These are phyloP conservation scores for Porphyrio hochstetteri DNA, from an alignment of 2,113 vertebrate species.

Conservation along the genomic window DNA sequence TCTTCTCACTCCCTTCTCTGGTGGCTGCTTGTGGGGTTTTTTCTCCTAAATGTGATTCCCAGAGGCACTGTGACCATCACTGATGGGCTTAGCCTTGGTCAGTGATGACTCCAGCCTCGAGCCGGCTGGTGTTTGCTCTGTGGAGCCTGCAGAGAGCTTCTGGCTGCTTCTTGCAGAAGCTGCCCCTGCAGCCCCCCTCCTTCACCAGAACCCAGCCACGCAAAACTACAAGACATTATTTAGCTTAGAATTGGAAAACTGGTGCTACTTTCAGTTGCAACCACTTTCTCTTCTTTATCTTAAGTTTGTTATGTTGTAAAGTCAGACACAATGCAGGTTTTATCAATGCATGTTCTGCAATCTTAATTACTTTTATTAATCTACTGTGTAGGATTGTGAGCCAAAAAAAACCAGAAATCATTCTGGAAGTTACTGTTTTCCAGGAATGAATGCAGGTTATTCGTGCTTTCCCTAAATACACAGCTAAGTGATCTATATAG, in stretches of 20 bases:
- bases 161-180: too few relatives aligned
- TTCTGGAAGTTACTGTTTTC: background rate
- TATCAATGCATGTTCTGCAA: background rate
- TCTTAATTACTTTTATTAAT: background rate
- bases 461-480: background rate
- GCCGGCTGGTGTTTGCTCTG: too few relatives aligned
- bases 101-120: too few relatives aligned
- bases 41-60: too few relatives aligned
- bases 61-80: too few relatives aligned
- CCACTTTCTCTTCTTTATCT: background rate
- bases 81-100: too few relatives aligned
- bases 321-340: background rate
- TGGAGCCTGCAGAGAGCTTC: too few relatives aligned
- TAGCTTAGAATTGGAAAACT: background rate
- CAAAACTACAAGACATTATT: background rate
- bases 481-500: background rate
- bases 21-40: too few relatives aligned
- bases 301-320: background rate
- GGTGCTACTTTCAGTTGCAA: background rate
- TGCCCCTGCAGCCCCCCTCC: too few relatives aligned
- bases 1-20: too few relatives aligned
- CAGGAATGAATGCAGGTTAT: background rate
- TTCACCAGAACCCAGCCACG: too few relatives aligned
- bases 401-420: background rate
- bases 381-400: background rate